Evolutionary conservation across 2,113 vertebrate species (phyloP), one percentile per base, ranked within the genome.

Genomic region (Periophthalmodon schlosseri): DNA sequence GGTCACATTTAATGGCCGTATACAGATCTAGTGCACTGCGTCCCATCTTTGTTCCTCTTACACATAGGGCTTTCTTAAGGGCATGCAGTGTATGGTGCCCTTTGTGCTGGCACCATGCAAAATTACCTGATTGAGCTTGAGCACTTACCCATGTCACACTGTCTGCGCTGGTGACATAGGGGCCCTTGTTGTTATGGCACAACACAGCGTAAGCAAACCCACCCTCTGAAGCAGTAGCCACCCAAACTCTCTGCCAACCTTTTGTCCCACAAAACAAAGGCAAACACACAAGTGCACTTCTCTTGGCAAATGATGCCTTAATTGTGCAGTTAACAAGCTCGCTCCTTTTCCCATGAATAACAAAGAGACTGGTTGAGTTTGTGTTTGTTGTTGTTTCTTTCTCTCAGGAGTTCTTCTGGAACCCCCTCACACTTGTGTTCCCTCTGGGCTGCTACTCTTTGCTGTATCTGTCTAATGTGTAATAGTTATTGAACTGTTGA

Each of bases 241-340:
- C 78, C 73, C 61, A 81, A 86, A 84, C 73, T 50, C 88, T 81
- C 82, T 87, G 79, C 84, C 83, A 82, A 84, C 80, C 90, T 84
- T 92, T 94, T 93, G 91, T 93, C 74, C 76, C 61, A 47, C 78
- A 87, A 91, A 87, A 93, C 92, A 93, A 93, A 91, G 81, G 67
- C 16, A 56, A 77, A 70, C 74, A 69, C 68, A 81, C 88, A 83
- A 54, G 80, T 68, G 80, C 74, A 65, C 72, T 91, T 91, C 76
- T 87, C 86, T 80, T 88, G 84, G 80, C 87, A 92, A 94, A 93
- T 92, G 90, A 93, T 82, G 91, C 92, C 91, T 93, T 93, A 92
- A 93, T 91, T 91, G 91, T 92, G 90, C 77, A 82, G 87, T 93
- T 94, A 93, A 92, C 90, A 93, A 91, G 88, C 87, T 85, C 57